Evolutionary conservation across 2,797 vertebrate species (phyloP), one percentile per base, ranked within the genome.

Genomic region (Etheostoma nigrum): DNA sequence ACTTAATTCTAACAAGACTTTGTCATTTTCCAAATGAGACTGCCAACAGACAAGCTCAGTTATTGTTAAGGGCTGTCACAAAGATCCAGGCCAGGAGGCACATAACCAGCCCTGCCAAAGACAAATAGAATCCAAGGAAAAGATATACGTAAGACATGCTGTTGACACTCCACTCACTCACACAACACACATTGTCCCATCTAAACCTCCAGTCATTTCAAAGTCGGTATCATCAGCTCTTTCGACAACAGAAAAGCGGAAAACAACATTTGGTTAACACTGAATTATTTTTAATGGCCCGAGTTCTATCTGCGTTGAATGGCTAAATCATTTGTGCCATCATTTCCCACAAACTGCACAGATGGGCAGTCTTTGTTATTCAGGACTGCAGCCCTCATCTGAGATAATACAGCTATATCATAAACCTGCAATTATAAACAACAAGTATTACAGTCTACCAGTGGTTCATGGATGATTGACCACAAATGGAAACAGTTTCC

Each of bases 351-450:
- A 76, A 86, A 91, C 73, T 65, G 81, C 88, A 92, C 86, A 93
- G 89, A 91, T 88, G 88, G 85, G 25, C 54, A 12, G 71, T 66
- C 66, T 68, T 89, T 88, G 71, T 72, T 82, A 73, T 86, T 79
- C 81, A 77, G 25, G 21, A 68, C 62, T 13, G 57, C 61, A 49
- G 62, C 45, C 45, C 25, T 72, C 60, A 73, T 72, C 66, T 49
- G 47, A 71, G 60, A 84, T 70, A 79, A 86, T 70, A 64, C 52
- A 27, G 79, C 78, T 58, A 79, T 74, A 82, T 44, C 25, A 90
- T 74, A 82, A 90, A 91, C 78, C 64, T 69, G 78, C 61, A 76
- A 83, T 83, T 79, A 84, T 60, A 57, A 67, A 78, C 79, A 74
- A 63, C 69, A 59, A 18, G 30, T 62, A 57, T 65, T n/a, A 60